Evolutionary conservation across 2,113 vertebrate genomes (phyloP).

Genomic region (Boleophthalmus pectinirostris): DNA sequence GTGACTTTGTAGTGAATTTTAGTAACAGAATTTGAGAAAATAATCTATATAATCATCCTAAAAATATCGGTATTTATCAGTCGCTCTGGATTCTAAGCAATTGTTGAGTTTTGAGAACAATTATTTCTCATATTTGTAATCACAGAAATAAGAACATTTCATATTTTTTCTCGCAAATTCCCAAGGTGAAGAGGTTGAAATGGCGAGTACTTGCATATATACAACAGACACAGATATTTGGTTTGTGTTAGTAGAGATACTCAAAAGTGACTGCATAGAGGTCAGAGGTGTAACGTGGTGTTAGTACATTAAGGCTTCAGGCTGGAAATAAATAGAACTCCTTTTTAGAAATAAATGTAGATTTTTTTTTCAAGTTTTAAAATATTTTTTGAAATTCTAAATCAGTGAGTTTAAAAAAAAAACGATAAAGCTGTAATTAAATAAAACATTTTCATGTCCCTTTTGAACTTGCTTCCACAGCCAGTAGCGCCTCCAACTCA

Average conservation of each 20-base stretch:
- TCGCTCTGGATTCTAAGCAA: too few relatives aligned
- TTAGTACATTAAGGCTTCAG: conserved; percentile 61
- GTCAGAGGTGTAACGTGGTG: neutral
- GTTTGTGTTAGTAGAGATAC: neutral
- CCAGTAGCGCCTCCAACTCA: neutral
- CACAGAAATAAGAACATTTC: neutral
- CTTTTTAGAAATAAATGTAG: neutral
- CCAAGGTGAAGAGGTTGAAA: neutral
- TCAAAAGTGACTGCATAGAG: neutral
- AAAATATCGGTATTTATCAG: too few relatives aligned
- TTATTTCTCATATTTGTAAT: too few relatives aligned
- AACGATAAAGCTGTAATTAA: neutral
- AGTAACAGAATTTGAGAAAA: too few relatives aligned
- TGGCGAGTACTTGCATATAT: neutral
- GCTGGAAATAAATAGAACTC: neutral
- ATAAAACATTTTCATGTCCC: neutral
- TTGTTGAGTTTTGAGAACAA: neutral
- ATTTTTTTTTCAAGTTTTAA: neutral
- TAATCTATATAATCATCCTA: too few relatives aligned
- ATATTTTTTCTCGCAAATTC: neutral
- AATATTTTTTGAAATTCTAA: neutral
- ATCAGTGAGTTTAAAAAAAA: neutral
- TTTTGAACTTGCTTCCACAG: neutral
- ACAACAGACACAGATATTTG: conserved; percentile 1
- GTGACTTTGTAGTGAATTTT: too few relatives aligned